Evolutionary conservation across 2,888 invertebrate species (phyloP).

Genomic region (Acrobeloides nanus): DNA sequence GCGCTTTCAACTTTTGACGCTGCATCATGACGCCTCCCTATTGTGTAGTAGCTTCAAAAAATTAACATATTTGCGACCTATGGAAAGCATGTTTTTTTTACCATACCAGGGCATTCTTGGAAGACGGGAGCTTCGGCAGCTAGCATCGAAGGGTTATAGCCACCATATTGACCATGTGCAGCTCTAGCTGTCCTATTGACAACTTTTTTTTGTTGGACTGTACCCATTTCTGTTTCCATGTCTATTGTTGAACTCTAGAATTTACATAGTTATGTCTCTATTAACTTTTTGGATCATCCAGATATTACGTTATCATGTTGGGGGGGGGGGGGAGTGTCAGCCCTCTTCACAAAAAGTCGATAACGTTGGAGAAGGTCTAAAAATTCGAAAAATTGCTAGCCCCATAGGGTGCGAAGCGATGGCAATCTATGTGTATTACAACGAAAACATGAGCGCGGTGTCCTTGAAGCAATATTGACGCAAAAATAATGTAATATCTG

Average conservation of each 20-base stretch:
- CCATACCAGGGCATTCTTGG: slow-evolving; percentile 51
- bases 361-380: no score
- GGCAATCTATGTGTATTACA: no score
- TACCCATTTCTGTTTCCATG: slow-evolving; percentile 42
- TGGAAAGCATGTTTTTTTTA: neutral
- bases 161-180: slow-evolving; percentile 25
- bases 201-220: slow-evolving; percentile 20
- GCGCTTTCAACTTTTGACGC: no score
- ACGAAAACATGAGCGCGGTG: no score
- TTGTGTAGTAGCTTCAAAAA: no score
- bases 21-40: no score
- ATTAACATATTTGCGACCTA: neutral
- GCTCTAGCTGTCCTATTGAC: slow-evolving; percentile 24
- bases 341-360: no score
- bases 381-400: no score
- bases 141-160: slow-evolving; percentile 44
- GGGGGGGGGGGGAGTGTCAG: slow-evolving; percentile 3
- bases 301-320: neutral
- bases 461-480: no score
- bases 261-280: neutral
- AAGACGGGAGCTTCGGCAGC: slow-evolving; percentile 45
- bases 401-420: no score
- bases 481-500: no score
- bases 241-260: slow-evolving; percentile 38
- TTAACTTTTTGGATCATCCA: neutral